phyloP scores from a whole-genome alignment of 2,888 invertebrate genomes.

The Agrilus biguttatus region DNA sequence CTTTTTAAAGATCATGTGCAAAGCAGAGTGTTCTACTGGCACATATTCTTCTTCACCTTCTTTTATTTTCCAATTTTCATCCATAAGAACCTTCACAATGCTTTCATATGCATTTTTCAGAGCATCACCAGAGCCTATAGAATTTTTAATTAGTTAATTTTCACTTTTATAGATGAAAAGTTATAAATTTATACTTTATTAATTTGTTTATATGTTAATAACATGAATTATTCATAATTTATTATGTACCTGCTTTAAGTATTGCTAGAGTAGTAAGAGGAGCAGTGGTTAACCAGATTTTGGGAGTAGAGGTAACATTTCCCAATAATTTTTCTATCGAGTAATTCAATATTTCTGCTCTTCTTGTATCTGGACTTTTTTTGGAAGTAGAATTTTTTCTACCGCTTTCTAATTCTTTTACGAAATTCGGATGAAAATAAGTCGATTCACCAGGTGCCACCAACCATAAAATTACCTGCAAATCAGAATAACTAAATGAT shows the following conservation, averaged over 20 bases:
- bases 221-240: not conserved
- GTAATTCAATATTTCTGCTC: conserved; percentile 46
- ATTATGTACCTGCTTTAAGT: conserved; percentile 43
- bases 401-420: conserved; percentile 59
- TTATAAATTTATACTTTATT: no score
- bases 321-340: conserved; percentile 18
- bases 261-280: conserved; percentile 55
- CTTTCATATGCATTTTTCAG: conserved; percentile 32
- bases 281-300: conserved; percentile 54
- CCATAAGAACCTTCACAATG: conserved; percentile 31
- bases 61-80: conserved; percentile 40
- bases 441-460: conserved; percentile 66
- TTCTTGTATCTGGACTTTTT: conserved; percentile 51
- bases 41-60: conserved; percentile 30
- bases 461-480: conserved; percentile 62
- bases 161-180: no score
- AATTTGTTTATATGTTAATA: no score
- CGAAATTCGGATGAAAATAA: conserved; percentile 71
- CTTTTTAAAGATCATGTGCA: conserved; percentile 66
- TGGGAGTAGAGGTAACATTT: conserved; percentile 35
- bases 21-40: conserved; percentile 59
- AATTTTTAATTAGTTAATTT: not conserved
- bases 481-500: conserved; percentile 7
- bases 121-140: conserved; percentile 14
- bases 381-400: conserved; percentile 57